Percentiles rank a stretch among this genome's conserved stretches.
These are phyloP conservation scores for Diachrysia chrysitis DNA, from an alignment of 2,888 invertebrate species.

Conservation along the genomic window DNA sequence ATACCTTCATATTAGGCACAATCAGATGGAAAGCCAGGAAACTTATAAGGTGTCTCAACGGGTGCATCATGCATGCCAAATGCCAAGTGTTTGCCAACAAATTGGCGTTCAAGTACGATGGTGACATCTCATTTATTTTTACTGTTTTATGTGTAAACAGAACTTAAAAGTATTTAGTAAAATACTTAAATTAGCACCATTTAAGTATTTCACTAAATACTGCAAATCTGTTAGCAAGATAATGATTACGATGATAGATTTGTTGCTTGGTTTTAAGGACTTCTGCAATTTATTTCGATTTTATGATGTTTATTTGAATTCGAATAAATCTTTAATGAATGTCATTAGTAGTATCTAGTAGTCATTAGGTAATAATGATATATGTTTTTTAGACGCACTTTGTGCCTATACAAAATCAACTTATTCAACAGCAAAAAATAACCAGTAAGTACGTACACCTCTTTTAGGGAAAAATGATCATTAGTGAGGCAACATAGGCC, in stretches of 20 bases:
- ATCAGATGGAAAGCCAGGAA: not conserved
- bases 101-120: constrained; percentile 6
- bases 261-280: not conserved
- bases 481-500: not conserved
- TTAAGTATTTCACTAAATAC: too few species aligned
- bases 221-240: not conserved
- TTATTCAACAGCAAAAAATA: too few species aligned
- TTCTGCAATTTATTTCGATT: not conserved
- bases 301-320: not conserved
- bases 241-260: not conserved
- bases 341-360: too few species aligned
- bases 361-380: not conserved
- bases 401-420: not conserved
- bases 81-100: constrained; percentile 4
- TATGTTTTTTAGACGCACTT: not conserved
- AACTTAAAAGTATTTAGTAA: not conserved
- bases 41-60: not conserved
- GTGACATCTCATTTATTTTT: constrained; percentile 5
- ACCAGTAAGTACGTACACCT: too few species aligned
- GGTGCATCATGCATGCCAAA: constrained; percentile 6
- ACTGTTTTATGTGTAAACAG: constrained; percentile 3
- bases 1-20: not conserved
- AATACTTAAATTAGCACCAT: not conserved
- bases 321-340: not conserved
- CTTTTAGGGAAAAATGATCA: too few species aligned